Base-by-base conservation (phyloP, 2,797 vertebrate genomes). In the Siniperca undulata region DNA sequence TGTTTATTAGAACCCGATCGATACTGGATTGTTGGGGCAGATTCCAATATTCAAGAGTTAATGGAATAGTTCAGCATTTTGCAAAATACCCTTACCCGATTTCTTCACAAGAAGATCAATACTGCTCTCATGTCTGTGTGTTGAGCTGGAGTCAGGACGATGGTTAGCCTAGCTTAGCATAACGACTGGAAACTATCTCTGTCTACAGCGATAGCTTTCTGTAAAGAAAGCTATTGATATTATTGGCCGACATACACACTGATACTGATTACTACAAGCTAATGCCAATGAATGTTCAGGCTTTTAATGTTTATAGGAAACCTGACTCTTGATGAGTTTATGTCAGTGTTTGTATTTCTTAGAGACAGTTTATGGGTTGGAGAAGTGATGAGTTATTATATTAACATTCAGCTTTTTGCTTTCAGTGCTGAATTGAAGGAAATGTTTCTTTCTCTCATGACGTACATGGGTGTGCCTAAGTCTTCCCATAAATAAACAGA, bases 351-450 rank as follows among this genome's bases (percentile, higher is more conserved):
- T 88, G 61, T 87, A 19, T 82, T 80, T 68, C 66, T 70, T 30
- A 30, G 27, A 80, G 7, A 52, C n/a, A 14, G 81, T 61, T 70
- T 81, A 46, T 50, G 48, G 34, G 48, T 55, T 27, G 56, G 55
- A 73, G 40, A 30, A 44, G 66, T 3, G 72, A 67, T 64, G 78
- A 82, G 73, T 81, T 71, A 62, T 74, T 52, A 52, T 12, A 58
- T 78, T 60, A 72, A 65, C 77, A 46, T 34, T 77, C 22, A 24
- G 42, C 22, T 71, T 53, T 74, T 65, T 60, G 70, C 62, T 78
- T 80, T 38, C 81, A 42, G 46, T n/a, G 62, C 73, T 84, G 88
- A 91, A 88, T 70, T 68, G 83, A 80, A 91, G 88, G 87, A 90
- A 93, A 67, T 70, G 72, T 89, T 79, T 70, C n/a, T 66, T 27